Conservation (phyloP, 35 echinoderm and acorn worm genomes). For the Ophiothrix spiculata region DNA sequence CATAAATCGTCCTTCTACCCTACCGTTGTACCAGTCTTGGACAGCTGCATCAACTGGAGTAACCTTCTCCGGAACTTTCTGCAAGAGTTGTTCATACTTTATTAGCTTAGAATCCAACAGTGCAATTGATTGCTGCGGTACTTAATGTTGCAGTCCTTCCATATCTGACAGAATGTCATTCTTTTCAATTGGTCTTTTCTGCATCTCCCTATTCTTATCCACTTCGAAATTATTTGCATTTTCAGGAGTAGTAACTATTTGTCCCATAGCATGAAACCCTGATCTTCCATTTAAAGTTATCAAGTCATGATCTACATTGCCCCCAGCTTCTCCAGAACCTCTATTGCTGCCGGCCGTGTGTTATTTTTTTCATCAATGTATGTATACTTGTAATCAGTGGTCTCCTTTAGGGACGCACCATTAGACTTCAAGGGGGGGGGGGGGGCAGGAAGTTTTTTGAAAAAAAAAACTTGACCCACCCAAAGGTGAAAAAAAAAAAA, state of each 20-base stretch:
- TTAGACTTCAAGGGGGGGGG: too few species aligned
- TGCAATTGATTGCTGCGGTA: slow-evolving; percentile 25
- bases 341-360: slow-evolving; percentile 28
- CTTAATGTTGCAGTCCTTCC: slow-evolving; percentile 49
- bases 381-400: slow-evolving; percentile 41
- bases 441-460: too few species aligned
- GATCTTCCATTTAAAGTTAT: slow-evolving; percentile 38
- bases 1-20: slow-evolving; percentile 16
- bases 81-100: slow-evolving; percentile 39
- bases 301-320: slow-evolving; percentile 53
- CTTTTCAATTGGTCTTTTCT: slow-evolving; percentile 24
- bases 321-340: slow-evolving; percentile 48
- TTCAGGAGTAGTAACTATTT: slow-evolving; percentile 62
- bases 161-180: slow-evolving; percentile 62
- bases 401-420: too few species aligned
- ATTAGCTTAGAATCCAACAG: slow-evolving; percentile 39
- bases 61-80: slow-evolving; percentile 30
- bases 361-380: slow-evolving; percentile 43
- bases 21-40: slow-evolving; percentile 42
- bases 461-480: too few species aligned
- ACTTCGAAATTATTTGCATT: slow-evolving; percentile 52
- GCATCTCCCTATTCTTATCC: slow-evolving; percentile 46
- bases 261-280: slow-evolving; percentile 52
- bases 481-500: too few species aligned
- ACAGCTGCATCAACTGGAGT: slow-evolving; percentile 22